Conservation (phyloP, 2,888 invertebrate species). For the Andrena trimmerana region DNA sequence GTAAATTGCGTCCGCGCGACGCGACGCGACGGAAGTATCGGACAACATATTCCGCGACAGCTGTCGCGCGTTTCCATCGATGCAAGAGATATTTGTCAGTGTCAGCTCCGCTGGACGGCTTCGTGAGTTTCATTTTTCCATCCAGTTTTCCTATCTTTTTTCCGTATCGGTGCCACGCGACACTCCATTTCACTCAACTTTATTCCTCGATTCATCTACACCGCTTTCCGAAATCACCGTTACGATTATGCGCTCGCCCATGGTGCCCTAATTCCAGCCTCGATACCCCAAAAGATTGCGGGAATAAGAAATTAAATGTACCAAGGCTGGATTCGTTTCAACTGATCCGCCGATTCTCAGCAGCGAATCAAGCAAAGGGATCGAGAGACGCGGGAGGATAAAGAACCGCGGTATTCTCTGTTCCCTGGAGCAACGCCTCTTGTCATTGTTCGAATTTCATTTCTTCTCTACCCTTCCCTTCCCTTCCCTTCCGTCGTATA, state of each 20-base stretch:
- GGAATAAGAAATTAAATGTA: no score
- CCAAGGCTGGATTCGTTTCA: neutral
- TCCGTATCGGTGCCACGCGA: neutral
- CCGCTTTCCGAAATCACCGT: neutral
- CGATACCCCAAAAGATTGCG: no score
- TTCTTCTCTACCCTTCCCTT: neutral
- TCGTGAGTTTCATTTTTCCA: conserved; percentile 6
- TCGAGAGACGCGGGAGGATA: neutral
- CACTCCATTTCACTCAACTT: neutral
- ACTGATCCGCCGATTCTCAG: neutral
- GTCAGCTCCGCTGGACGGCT: neutral
- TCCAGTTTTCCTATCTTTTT: neutral
- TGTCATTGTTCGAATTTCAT: conserved; percentile 1
- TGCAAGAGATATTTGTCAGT: conserved; percentile 29
- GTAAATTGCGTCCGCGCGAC: conserved; percentile 9
- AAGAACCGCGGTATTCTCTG: neutral
- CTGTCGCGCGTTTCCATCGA: conserved; percentile 22
- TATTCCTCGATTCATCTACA: neutral
- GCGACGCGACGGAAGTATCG: neutral
- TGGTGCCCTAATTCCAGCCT: no score
- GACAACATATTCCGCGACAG: conserved; percentile 19
- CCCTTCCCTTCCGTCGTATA: neutral
- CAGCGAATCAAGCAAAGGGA: conserved; percentile 45
- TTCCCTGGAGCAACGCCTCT: neutral
- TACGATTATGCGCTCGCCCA: neutral